These are phyloP conservation scores for Alaudala cheleensis DNA, from an alignment of 2,113 vertebrate species.

Conservation along the genomic window DNA sequence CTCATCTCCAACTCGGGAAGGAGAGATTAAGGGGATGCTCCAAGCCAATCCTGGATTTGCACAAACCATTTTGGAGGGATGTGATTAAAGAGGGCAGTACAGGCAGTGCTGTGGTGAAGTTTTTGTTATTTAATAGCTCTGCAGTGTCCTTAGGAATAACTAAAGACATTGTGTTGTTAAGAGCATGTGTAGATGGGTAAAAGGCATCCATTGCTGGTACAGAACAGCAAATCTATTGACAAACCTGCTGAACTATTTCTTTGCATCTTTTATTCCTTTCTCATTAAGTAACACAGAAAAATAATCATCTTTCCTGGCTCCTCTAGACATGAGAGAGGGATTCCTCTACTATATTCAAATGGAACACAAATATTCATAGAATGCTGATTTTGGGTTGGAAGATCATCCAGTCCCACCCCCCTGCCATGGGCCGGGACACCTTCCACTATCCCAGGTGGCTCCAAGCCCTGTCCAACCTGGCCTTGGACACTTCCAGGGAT, in stretches of 20 bases:
- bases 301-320: background rate
- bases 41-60: background rate
- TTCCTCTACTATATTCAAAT: background rate
- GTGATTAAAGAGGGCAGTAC: background rate
- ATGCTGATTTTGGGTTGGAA: background rate
- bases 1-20: background rate
- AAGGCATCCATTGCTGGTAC: background rate
- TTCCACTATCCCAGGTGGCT: accelerated
- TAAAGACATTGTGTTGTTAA: background rate
- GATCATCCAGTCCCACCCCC: too few relatives aligned
- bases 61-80: background rate
- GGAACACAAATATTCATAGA: background rate
- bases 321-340: background rate
- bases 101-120: background rate
- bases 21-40: background rate
- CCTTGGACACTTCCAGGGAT: background rate
- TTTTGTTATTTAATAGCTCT: background rate
- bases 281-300: background rate
- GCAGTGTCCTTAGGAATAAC: background rate
- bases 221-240: background rate
- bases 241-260: background rate
- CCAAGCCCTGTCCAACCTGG: accelerated
- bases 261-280: background rate
- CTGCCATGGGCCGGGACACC: background rate
- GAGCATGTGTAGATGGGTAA: background rate